phyloP scores from a whole-genome alignment of 1,140 invertebrate genomes.

The Drosophila funebris region DNA sequence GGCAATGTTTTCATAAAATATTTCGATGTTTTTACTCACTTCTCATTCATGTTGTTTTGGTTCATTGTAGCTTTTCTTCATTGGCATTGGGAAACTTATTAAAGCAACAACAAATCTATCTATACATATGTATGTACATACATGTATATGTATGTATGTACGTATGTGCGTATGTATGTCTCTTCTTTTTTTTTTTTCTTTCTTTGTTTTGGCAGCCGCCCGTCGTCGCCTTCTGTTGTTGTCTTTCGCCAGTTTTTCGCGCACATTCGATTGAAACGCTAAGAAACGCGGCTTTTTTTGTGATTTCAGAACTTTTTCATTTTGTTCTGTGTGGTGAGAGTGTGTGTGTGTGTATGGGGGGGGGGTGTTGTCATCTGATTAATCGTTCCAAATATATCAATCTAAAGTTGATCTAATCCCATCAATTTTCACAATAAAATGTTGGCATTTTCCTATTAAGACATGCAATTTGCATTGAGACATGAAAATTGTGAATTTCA shows the following conservation, averaged over 20 bases:
- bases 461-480: conserved; percentile 4
- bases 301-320: conserved; percentile 5
- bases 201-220: conserved; percentile 39
- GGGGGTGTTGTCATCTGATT: not conserved
- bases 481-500: conserved; percentile 12
- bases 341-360: not conserved
- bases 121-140: not conserved
- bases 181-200: conserved; percentile 1
- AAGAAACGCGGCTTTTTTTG: conserved; percentile 33
- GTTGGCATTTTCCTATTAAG: not conserved
- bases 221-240: conserved; percentile 19
- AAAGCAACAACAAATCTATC: conserved; percentile 2
- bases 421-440: conserved; percentile 1
- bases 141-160: not conserved
- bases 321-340: not conserved
- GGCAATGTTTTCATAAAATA: conserved; percentile 41
- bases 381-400: conserved; percentile 19
- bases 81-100: conserved; percentile 7
- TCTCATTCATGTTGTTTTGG: conserved; percentile 21
- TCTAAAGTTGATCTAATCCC: conserved; percentile 19
- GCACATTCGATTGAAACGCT: conserved; percentile 39
- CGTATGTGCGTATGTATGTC: not conserved
- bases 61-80: conserved; percentile 24
- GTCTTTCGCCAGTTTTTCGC: conserved; percentile 45
- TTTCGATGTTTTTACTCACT: conserved; percentile 22